Conservation (phyloP, 2,888 invertebrate species). For the Calephelis perditalis region DNA sequence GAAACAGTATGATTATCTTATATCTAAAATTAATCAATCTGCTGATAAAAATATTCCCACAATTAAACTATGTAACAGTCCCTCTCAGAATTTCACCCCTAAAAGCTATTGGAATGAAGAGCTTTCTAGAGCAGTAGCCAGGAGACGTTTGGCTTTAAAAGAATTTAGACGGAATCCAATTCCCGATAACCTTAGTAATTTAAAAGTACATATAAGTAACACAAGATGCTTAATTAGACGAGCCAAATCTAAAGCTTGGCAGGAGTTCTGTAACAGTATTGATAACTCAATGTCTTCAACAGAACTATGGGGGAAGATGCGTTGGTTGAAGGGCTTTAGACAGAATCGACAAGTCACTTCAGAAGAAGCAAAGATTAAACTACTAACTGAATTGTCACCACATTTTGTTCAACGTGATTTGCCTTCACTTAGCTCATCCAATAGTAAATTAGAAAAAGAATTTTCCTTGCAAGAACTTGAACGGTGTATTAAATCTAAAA, state of each 20-base stretch:
- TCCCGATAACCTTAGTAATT: conserved; percentile 16
- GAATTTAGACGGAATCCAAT: conserved; percentile 12
- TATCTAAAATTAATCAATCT: no score
- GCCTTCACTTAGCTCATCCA: background rate
- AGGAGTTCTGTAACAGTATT: conserved; percentile 19
- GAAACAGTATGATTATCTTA: no score
- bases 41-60: background rate
- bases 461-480: background rate
- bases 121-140: background rate
- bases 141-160: background rate
- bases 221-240: conserved; percentile 11
- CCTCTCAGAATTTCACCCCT: background rate
- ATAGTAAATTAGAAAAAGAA: background rate
- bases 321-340: background rate
- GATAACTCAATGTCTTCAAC: background rate
- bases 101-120: background rate
- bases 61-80: background rate
- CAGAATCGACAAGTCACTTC: background rate
- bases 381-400: background rate
- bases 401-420: background rate
- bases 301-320: background rate
- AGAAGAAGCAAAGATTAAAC: background rate
- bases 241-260: conserved; percentile 11
- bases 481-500: conserved; percentile 10
- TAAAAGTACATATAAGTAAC: conserved; percentile 17